Evolutionary conservation across 2,797 vertebrate genomes (phyloP).

Genomic region (Gastrophryne carolinensis): DNA sequence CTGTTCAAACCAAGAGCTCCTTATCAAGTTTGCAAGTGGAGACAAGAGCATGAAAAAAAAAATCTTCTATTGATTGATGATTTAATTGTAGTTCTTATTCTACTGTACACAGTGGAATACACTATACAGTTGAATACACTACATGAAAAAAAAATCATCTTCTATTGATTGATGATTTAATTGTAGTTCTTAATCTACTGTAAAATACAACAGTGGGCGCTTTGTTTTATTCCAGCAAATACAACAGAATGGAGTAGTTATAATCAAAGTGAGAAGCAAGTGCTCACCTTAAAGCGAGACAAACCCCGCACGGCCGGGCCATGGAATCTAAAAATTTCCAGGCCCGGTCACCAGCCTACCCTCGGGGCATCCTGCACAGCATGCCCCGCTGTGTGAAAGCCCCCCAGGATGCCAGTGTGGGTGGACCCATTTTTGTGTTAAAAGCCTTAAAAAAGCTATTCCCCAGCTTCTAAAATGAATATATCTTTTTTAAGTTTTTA

Average conservation of each 20-base stretch:
- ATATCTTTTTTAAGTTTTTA: too few species aligned
- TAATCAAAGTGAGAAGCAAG: conserved; percentile 63
- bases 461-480: too few species aligned
- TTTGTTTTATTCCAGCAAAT: conserved; percentile 67
- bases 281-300: conserved; percentile 65
- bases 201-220: conserved; percentile 73
- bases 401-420: too few species aligned
- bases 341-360: too few species aligned
- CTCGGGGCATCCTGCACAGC: too few species aligned
- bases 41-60: conserved; percentile 55
- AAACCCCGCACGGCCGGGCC: too few species aligned
- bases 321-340: too few species aligned
- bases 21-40: conserved; percentile 66
- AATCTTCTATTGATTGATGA: conserved; percentile 73
- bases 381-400: too few species aligned
- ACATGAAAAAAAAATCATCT: conserved; percentile 64
- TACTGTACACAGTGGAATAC: too few species aligned
- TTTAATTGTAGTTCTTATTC: conserved; percentile 78
- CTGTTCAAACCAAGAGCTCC: conserved; percentile 52
- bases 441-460: too few species aligned
- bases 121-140: too few species aligned
- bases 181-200: conserved; percentile 75
- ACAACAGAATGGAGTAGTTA: conserved; percentile 70
- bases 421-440: too few species aligned
- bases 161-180: conserved; percentile 75